A percentile compares a stretch with the other conserved stretches of the same genome.
Evolutionary conservation across 2,797 vertebrate genomes (phyloP).

Genomic region (Phalanger gymnotis): DNA sequence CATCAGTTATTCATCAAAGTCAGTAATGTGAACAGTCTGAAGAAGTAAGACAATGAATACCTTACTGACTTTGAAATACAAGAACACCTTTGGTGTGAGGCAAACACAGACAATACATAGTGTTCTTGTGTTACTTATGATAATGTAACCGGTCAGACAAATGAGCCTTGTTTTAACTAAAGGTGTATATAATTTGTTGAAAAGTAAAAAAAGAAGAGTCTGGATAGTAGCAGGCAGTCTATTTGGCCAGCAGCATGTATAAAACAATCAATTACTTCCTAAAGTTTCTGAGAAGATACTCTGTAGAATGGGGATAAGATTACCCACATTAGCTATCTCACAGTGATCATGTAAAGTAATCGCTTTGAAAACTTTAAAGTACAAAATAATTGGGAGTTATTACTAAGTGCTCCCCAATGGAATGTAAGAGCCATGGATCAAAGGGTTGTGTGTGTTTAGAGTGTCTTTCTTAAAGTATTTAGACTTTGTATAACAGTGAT

Average conservation of each 20-base stretch:
- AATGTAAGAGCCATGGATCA: neutral
- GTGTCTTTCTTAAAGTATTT: neutral
- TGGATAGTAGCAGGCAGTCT: neutral
- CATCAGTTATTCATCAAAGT: neutral
- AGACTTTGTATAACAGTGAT: neutral
- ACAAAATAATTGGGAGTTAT: neutral
- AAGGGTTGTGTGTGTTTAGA: neutral
- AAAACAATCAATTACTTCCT: neutral
- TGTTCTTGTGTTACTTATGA: neutral
- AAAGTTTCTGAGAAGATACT: neutral
- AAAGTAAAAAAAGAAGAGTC: neutral
- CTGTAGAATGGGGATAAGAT: neutral
- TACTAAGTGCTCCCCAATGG: neutral
- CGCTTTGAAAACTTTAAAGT: neutral
- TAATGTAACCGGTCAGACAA: neutral
- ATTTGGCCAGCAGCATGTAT: neutral
- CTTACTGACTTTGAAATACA: neutral
- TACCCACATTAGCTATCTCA: neutral
- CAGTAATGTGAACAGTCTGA: neutral
- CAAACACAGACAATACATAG: neutral
- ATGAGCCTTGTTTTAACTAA: neutral
- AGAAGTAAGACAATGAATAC: neutral
- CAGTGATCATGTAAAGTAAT: neutral
- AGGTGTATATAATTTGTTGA: neutral
- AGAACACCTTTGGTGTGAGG: neutral